Conservation (phyloP, 2,113 vertebrate species). For the Pelobates fuscus region DNA sequence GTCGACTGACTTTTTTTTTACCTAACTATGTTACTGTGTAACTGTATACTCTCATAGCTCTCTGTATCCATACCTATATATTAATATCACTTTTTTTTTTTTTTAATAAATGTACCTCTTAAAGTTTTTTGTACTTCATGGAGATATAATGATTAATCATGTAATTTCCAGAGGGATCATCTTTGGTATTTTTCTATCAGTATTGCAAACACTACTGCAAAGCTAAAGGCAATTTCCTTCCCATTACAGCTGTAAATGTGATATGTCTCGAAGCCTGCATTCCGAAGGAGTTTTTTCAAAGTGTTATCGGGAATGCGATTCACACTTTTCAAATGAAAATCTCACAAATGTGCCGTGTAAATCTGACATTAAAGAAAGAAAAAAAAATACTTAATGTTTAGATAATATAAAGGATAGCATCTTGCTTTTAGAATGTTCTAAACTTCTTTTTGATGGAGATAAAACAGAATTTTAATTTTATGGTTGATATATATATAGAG, state of each 20-base stretch:
- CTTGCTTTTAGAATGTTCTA: background rate
- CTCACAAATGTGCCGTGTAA: conserved; percentile 37
- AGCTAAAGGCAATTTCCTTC: conserved; percentile 49
- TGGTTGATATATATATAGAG: background rate
- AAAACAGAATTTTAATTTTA: background rate
- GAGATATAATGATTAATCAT: conserved; percentile 35
- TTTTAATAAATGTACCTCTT: background rate
- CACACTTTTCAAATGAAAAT: conserved; percentile 49
- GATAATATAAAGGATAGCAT: conserved; percentile 23
- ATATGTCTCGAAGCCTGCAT: conserved; percentile 42
- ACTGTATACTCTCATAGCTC: too few species aligned
- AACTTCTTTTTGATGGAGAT: background rate
- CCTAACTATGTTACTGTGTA: too few species aligned
- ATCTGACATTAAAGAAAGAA: conserved; percentile 28
- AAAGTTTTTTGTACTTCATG: conserved; percentile 1
- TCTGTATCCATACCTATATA: too few species aligned
- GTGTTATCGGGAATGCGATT: conserved; percentile 50
- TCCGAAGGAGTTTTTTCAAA: conserved; percentile 48
- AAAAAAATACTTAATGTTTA: conserved; percentile 26
- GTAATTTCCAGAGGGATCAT: conserved; percentile 34
- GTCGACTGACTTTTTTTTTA: too few species aligned
- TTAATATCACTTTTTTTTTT: too few species aligned
- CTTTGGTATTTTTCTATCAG: conserved; percentile 38
- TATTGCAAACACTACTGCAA: conserved; percentile 25
- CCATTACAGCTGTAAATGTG: conserved; percentile 51